A percentile compares a stretch with the other conserved stretches of the same genome.
Evolutionary conservation across 2,888 invertebrate species (phyloP).

Genomic region (Ischnus inquisitorius): DNA sequence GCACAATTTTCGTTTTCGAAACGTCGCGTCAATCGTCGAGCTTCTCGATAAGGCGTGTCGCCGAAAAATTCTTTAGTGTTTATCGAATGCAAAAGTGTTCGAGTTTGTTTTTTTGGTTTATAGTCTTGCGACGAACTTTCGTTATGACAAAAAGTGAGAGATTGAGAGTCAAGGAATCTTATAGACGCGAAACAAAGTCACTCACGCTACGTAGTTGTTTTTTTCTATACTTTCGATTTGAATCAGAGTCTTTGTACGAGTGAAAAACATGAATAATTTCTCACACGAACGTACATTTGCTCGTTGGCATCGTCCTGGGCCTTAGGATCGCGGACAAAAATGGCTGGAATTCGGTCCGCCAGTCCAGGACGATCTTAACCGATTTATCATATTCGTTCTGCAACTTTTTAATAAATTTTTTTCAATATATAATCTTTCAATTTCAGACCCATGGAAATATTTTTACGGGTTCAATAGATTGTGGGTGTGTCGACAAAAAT

Average conservation of each 20-base stretch:
- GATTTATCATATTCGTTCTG: slow-evolving; percentile 7
- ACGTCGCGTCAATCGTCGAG: slow-evolving; percentile 27
- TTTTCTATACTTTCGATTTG: slow-evolving; percentile 48
- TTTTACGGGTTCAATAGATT: slow-evolving; percentile 4
- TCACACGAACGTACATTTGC: not conserved
- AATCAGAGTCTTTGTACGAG: slow-evolving; percentile 36
- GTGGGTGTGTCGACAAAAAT: slow-evolving; percentile 2
- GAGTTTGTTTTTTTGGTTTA: slow-evolving; percentile 35
- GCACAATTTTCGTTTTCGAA: slow-evolving; percentile 22
- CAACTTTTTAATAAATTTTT: no score
- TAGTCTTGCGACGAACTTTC: slow-evolving; percentile 38
- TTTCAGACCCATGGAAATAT: not conserved
- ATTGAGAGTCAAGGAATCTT: slow-evolving; percentile 11
- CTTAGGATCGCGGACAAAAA: slow-evolving; percentile 32
- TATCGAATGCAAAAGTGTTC: slow-evolving; percentile 72
- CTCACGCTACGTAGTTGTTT: not conserved
- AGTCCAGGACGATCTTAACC: slow-evolving; percentile 36
- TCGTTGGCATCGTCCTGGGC: not conserved
- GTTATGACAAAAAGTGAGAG: not conserved
- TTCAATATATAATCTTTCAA: no score
- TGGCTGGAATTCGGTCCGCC: slow-evolving; percentile 54
- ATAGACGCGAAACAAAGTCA: not conserved
- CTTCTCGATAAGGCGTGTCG: slow-evolving; percentile 74
- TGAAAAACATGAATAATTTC: slow-evolving; percentile 3
- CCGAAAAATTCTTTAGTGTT: slow-evolving; percentile 70